Evolutionary conservation across 2,113 vertebrate genomes (phyloP).

Genomic region (Meriones unguiculatus): DNA sequence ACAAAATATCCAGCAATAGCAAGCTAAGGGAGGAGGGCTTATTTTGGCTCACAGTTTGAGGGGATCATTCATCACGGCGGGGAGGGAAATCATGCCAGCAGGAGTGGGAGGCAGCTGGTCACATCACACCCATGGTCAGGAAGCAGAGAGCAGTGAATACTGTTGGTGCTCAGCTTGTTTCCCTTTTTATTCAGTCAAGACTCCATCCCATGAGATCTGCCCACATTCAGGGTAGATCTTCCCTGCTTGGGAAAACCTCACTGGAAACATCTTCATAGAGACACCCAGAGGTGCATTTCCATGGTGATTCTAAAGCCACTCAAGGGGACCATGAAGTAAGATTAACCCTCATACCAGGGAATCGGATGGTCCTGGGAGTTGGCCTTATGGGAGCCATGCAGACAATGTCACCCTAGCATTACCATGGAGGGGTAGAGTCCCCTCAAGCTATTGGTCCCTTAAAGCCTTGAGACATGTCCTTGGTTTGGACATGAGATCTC

Average conservation of each 20-base stretch:
- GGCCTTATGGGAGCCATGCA: not conserved
- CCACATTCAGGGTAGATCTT: not conserved
- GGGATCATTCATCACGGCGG: not conserved
- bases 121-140: not conserved
- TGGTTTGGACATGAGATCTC: not conserved
- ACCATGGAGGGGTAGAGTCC: fast-evolving
- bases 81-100: not conserved
- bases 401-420: too few species aligned
- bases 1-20: too few species aligned
- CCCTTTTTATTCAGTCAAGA: not conserved
- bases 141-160: not conserved
- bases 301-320: not conserved
- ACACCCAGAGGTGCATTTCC: not conserved
- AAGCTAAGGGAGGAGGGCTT: too few species aligned
- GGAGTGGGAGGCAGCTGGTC: not conserved
- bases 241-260: not conserved
- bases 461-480: not conserved
- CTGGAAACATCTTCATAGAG: not conserved
- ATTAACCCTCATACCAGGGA: not conserved
- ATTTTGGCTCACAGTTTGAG: not conserved
- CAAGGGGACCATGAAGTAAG: not conserved
- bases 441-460: not conserved
- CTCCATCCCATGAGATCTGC: too few species aligned
- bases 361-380: not conserved
- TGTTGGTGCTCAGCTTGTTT: not conserved